A percentile compares a stretch with the other conserved stretches of the same genome.
These are phyloP conservation scores for Drosophila pectinifera DNA, from an alignment of 1,140 invertebrate genomes.

Conservation along the genomic window DNA sequence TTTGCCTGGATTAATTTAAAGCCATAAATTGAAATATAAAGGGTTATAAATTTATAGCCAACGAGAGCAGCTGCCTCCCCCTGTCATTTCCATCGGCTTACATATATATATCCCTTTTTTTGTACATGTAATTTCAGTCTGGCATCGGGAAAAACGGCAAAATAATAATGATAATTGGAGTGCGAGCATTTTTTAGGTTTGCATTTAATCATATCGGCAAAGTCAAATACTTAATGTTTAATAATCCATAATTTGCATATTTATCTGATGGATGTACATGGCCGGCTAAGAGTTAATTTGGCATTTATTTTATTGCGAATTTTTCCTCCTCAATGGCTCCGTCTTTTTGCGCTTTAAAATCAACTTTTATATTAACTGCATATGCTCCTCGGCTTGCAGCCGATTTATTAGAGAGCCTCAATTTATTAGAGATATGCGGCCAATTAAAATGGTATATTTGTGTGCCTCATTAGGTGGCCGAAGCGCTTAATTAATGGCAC, in stretches of 20 bases:
- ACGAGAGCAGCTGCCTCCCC: background rate
- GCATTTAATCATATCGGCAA: slow-evolving; percentile 55
- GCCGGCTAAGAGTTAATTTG: slow-evolving; percentile 28
- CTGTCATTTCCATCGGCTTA: slow-evolving; percentile 26
- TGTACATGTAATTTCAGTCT: slow-evolving; percentile 54
- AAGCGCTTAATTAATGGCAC: slow-evolving; percentile 72
- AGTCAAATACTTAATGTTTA: slow-evolving; percentile 70
- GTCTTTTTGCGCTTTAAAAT: background rate
- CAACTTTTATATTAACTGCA: background rate
- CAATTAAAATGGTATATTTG: slow-evolving; percentile 41
- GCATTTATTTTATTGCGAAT: slow-evolving; percentile 31
- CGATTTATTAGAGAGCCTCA: slow-evolving; percentile 10
- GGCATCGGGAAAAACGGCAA: slow-evolving; percentile 24
- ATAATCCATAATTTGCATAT: slow-evolving; percentile 77
- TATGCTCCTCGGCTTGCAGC: background rate
- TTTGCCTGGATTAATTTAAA: slow-evolving; percentile 74
- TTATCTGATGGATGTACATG: slow-evolving; percentile 22
- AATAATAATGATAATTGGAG: slow-evolving; percentile 34
- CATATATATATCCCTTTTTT: slow-evolving; percentile 27
- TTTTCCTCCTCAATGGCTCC: slow-evolving; percentile 3
- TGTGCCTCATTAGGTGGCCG: slow-evolving; percentile 31
- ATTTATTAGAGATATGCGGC: slow-evolving; percentile 6
- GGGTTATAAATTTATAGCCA: slow-evolving; percentile 54
- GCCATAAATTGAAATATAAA: slow-evolving; percentile 77
- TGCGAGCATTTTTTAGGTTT: slow-evolving; percentile 18